Base-by-base conservation (phyloP, 2,888 invertebrate genomes). In the Tethea ocularis region DNA sequence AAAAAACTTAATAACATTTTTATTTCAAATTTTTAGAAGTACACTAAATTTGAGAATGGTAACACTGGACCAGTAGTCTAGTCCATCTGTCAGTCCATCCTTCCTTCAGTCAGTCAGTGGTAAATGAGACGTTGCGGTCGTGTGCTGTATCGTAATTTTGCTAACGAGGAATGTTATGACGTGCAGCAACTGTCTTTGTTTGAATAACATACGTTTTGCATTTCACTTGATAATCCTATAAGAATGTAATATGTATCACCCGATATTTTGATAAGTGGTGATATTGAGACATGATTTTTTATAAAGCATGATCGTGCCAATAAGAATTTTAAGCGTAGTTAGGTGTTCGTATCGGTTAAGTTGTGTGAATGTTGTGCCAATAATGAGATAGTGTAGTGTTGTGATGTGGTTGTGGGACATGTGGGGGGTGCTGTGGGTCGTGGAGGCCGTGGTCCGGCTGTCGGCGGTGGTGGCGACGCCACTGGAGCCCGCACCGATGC, bases 381-480 rank as follows among this genome's bases (percentile, higher is more conserved):
- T 90, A 86, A 93, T 93, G 93, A 93, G 93, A 92, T 93, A 93
- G 93, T 93, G 92, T 79, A 86, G 91, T 92, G 91, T 83, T 89
- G 93, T 93, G 93, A 91, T 91, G 92, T 91, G 91, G 89, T 86
- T 89, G 87, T 89, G 93, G 92, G 90, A 92, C 89, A 87, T 93
- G 90, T 91, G 92, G 92, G 87, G 89, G 75, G 87, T 88, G 88
- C 82, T 92, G 82, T 91, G 89, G 91, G 83, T 81, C 77, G 80
- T 87, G 78, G 88, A 85, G 83, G 82, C 85, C 70, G 82, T 87
- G 84, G 83, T 81, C 75, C 88, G 87, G 80, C 81, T 89, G 80
- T 80, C 81, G 73, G 83, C 80, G 71, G 87, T 86, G 76, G 75
- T 80, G 72, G 88, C 87, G 70, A 83, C 90, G 64, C 93, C 93